A percentile compares a stretch with the other conserved stretches of the same genome.
Evolutionary conservation across 2,888 invertebrate genomes (phyloP).

Genomic region (Agrochola lychnidis): DNA sequence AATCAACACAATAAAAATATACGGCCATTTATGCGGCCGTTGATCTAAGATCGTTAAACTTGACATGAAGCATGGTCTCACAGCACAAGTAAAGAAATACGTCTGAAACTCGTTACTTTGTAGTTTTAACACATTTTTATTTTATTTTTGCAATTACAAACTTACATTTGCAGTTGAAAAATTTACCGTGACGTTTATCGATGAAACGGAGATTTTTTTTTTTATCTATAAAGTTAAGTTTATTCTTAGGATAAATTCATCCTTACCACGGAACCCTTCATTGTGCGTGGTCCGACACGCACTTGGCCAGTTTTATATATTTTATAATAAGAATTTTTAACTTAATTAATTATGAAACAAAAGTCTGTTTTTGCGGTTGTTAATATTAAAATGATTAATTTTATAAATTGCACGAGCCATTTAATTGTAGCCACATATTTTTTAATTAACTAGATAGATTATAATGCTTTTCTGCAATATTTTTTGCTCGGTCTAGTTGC

Average conservation of each 20-base stretch:
- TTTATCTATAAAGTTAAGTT: background rate
- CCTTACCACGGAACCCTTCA: background rate
- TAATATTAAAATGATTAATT: constrained; percentile 24
- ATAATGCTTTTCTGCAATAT: background rate
- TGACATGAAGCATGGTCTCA: too few species aligned
- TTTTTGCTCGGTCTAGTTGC: background rate
- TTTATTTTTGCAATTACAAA: too few species aligned
- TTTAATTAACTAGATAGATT: constrained; percentile 30
- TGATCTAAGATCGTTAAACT: too few species aligned
- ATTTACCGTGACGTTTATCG: too few species aligned
- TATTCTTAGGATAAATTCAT: background rate
- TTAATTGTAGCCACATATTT: constrained; percentile 10
- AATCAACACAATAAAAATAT: too few species aligned
- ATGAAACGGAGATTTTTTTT: background rate
- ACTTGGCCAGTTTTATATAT: background rate
- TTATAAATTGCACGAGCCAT: constrained; percentile 11
- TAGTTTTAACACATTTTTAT: background rate
- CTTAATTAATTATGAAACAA: constrained; percentile 7
- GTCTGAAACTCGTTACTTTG: background rate
- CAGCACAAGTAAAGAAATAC: background rate
- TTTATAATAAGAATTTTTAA: background rate
- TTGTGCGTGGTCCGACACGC: too few species aligned
- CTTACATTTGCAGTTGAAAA: background rate
- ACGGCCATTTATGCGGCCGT: too few species aligned
- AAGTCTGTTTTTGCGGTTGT: background rate